Base-by-base conservation (phyloP, 2,888 invertebrate genomes). In the Meiosimyza decipiens region DNA sequence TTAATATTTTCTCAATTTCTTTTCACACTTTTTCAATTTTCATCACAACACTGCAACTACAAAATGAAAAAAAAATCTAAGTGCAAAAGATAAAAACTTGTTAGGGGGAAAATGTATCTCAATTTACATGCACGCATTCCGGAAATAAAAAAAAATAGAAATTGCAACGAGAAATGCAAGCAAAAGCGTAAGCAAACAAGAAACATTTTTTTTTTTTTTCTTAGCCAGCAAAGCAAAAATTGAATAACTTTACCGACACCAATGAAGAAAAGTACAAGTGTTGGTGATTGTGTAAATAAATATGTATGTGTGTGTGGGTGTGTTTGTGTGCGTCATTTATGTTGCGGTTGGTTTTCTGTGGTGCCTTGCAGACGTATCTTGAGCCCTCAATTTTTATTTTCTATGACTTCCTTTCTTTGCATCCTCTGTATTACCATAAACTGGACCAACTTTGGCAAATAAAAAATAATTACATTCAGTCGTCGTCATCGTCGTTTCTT, bases 381-480 rank as follows among this genome's bases (percentile, higher is more conserved):
- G 18, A 33, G 33, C 60, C 13, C 64, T 40, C 64, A 28, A 22
- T 51, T 51, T 28, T 40, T 40, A 40, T 40, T 40, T n/a, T 60
- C 54, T 65, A n/a, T 18, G 11, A 16, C 33, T 66, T 52, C 52
- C 15, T 52, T 50, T 51, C 22, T 40, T 67, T 40, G 15, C 33
- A 54, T 15, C 55, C 52, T 9, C 9, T 67, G 47, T 28, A 16
- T 67, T 28, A n/a, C 51, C 62, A 33, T 51, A 54, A 71, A 66
- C 67, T 74, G 68, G 71, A 72, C 68, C 57, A 73, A 74, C 54
- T 71, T 73, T 71, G 67, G 68, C 47, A 73, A 74, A 73, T 65
- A 71, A 74, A 74, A 72, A 74, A 73, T 74, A 73, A 74, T 72
- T 74, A 71, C 73, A 62, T 70, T 70, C 70, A 33, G n/a, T 16